A percentile compares a stretch with the other conserved stretches of the same genome.
Conservation (phyloP, 2,888 invertebrate species). For the Abrostola triplasia region DNA sequence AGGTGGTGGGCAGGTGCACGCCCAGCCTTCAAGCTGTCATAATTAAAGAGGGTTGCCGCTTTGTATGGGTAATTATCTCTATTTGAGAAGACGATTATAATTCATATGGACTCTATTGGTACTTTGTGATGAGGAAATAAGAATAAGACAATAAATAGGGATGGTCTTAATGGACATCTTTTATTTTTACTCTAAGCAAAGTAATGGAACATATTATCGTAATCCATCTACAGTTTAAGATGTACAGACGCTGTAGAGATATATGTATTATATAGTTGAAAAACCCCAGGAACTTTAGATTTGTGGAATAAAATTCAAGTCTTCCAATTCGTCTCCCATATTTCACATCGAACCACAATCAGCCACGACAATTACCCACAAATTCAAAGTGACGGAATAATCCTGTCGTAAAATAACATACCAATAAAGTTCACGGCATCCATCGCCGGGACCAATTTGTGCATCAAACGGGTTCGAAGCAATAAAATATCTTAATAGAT, state of each 20-base stretch:
- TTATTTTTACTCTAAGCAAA: too few relatives aligned
- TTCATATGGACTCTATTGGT: constrained; percentile 42
- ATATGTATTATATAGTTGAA: too few relatives aligned
- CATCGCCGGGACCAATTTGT: constrained; percentile 78
- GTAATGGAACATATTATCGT: too few relatives aligned
- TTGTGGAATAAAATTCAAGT: constrained; percentile 23
- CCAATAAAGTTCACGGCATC: constrained; percentile 74
- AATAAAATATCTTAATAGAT: constrained; percentile 83
- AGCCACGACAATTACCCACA: constrained; percentile 55
- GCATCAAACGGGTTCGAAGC: constrained; percentile 72
- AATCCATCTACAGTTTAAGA: too few relatives aligned
- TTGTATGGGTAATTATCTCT: constrained; percentile 68
- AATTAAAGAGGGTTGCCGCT: constrained; percentile 67
- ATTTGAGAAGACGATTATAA: constrained; percentile 59
- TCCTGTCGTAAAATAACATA: constrained; percentile 70
- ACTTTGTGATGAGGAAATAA: constrained; percentile 15
- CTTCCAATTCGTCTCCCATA: constrained; percentile 17
- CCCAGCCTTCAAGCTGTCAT: constrained; percentile 70
- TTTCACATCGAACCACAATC: constrained; percentile 50
- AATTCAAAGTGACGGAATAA: constrained; percentile 67
- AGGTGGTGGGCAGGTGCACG: constrained; percentile 61
- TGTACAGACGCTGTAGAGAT: too few relatives aligned
- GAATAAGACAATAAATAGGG: constrained; percentile 2
- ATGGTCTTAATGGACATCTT: neutral
- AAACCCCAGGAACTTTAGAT: too few relatives aligned